Evolutionary conservation across 2,888 invertebrate species (phyloP), one percentile per base, ranked within the genome.

Genomic region (Stictocephala bisonia): DNA sequence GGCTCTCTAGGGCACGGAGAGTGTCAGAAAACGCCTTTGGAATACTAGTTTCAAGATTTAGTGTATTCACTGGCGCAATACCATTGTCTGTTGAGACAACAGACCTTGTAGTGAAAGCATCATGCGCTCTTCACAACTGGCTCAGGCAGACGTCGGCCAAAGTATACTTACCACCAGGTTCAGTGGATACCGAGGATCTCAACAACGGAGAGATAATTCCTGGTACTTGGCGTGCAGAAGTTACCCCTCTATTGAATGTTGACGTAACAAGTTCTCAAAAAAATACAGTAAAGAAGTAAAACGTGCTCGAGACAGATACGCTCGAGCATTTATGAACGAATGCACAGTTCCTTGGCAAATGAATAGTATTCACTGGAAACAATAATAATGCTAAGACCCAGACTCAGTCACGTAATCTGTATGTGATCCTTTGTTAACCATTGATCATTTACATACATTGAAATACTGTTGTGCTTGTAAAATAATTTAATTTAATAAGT

Each of bases 11-110:
- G 22, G 77, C 74, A n/a, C 72, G 78, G 50, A 58, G 78, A 48
- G 68, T 78, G 11, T 50, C 66, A 1, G 77, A 79, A 75, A 79
- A 77, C 71, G 77, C 74, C 7, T 78, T 77, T 53, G 76, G 77
- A 2, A 76, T 78, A 41, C 20, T 77, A 13, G 72, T 67, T 13
- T 51, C 64, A 0, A 72, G 76, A 51, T 79, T 78, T 72, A 35
- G 74, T 27, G 68, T 77, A 13, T 79, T 78, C 72, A 40, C 71
- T 18, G 76, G 66, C 35, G 1, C 41, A 0, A 56, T 69, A 40
- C 9, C n/a, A 31, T 0, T 35, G 0, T 20, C 1, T 18, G 56
- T 73, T 0, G 27, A 20, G 1, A 68, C 51, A 3, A 48, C 24
- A 26, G 40, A 67, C 22, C 29, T 18, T 24, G 1, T 73, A 2